Conservation (phyloP, 2,888 invertebrate species). For the Lacanobia wlatinum region DNA sequence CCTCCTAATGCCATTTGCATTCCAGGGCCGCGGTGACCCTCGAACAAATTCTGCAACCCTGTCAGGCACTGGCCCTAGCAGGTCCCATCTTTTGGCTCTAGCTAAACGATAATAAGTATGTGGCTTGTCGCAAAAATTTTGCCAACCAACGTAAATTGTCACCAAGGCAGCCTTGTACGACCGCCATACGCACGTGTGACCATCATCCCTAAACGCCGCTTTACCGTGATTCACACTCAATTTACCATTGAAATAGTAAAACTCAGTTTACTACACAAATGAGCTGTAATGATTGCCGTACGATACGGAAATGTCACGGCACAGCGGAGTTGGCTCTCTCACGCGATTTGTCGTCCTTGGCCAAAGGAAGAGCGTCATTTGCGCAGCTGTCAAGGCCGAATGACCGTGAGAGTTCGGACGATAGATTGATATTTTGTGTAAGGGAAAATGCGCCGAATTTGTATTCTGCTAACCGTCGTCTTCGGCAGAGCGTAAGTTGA, state of each 20-base stretch:
- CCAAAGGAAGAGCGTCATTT: conserved; percentile 76
- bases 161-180: background rate
- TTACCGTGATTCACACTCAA: conserved; percentile 40
- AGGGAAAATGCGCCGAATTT: background rate
- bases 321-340: conserved; percentile 57
- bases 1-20: too few relatives aligned
- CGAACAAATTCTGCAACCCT: too few relatives aligned
- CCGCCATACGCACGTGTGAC: background rate
- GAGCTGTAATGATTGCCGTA: conserved; percentile 56
- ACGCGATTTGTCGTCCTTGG: conserved; percentile 78
- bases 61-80: too few relatives aligned
- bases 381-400: conserved; percentile 65
- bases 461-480: background rate
- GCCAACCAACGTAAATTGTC: background rate
- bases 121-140: background rate
- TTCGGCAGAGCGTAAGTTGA: background rate
- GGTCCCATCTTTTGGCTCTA: too few relatives aligned
- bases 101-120: background rate
- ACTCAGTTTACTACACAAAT: conserved; percentile 52
- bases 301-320: conserved; percentile 65
- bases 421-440: conserved; percentile 4
- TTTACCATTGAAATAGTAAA: conserved; percentile 49
- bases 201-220: conserved; percentile 14
- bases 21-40: too few relatives aligned
- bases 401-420: conserved; percentile 51